Evolutionary conservation across 64 coral and sea anemone species (phyloP), one percentile per base, ranked within the genome.

Genomic region (Catalaphyllia jardinei): DNA sequence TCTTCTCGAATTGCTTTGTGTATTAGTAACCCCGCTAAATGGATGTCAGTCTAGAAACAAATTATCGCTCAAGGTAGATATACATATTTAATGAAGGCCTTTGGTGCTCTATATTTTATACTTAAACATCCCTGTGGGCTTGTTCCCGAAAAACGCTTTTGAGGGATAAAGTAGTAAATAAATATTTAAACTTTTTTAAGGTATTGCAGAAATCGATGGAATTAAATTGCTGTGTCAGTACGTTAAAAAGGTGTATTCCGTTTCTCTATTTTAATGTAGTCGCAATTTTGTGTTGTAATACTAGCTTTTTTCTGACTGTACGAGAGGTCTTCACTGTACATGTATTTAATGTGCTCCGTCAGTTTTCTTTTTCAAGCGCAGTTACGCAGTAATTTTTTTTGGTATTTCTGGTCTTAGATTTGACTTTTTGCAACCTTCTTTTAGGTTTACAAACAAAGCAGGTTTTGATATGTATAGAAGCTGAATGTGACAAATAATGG

Each of bases 71-170:
- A 57, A 81, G 35, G 11, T 85, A 85, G 62, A 71, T 69, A 71
- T 71, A 64, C 52, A 85, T 85, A 69, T 69, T 69, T 85, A 67
- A 85, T 51, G 81, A 85, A 85, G 63, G 81, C 62, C 81, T 85
- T 85, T 71, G 24, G 81, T 71, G 81, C 63, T 67, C 24, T 39
- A 51, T 85, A 71, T 85, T 85, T 71, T 69, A 27, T 85, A 29
- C 42, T 46, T 46, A 29, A 25, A 31, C 30, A 80, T 80, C 31
- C 30, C 59, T 39, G 11, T 50, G 12, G 46, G 38, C 38, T 85
- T 85, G 30, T 22, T 71, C 63, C 5, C 31, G 51, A 6, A 27
- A 46, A 85, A 71, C 39, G 46, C 1, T 29, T 63, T 24, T n/a
- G 35, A 16, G 29, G 81, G 31, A 83, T 71, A 14, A 46, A 50